Base-by-base conservation (phyloP, 1,140 invertebrate genomes). In the Brachionus sp. region DNA sequence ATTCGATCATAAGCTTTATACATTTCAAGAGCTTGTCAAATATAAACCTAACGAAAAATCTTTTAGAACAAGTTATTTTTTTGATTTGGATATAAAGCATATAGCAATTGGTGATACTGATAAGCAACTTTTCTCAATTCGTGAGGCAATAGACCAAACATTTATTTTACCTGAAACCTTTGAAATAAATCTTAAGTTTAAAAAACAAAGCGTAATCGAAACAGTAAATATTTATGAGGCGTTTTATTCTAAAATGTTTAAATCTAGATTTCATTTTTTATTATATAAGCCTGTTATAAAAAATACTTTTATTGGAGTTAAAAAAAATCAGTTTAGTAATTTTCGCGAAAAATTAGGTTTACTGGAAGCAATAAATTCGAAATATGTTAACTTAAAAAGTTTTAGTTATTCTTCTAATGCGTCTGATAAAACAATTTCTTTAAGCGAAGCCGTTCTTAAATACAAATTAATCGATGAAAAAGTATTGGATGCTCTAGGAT, bases 41-140 rank as follows among this genome's bases (percentile, higher is more conserved):
- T 19, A 73, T 42, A 35, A 23, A 42, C n/a, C 23, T 3, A 42
- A 33, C 0, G 37, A 39, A 46, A 23, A n/a, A 13, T 13, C n/a
- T 5, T 1, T 5, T 13, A 29, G 44, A 77, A 39, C 25, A 37
- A 23, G 57, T 9, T 16, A 62, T 29, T 80, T 80, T 37, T 80
- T 80, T 44, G 77, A 80, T 42, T 35, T 62, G 29, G 77, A 80
- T 25, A 62, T 33, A 0, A 80, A 62, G 25, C 77, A 80, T 19
- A 80, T 80, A 13, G 19, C 35, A 12, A 13, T 35, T 16, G 0
- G 12, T 42, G 25, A 80, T 25, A 37, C 2, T 6, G 23, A 80
- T 6, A 57, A 29, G 33, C 39, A 42, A 39, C 23, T 80, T 10
- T 35, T 80, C 6, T 80, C 77, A 5, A 12, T 80, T 5, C 6